phyloP scores from a whole-genome alignment of 2,797 vertebrate genomes.

The Eulemur mongoz region DNA sequence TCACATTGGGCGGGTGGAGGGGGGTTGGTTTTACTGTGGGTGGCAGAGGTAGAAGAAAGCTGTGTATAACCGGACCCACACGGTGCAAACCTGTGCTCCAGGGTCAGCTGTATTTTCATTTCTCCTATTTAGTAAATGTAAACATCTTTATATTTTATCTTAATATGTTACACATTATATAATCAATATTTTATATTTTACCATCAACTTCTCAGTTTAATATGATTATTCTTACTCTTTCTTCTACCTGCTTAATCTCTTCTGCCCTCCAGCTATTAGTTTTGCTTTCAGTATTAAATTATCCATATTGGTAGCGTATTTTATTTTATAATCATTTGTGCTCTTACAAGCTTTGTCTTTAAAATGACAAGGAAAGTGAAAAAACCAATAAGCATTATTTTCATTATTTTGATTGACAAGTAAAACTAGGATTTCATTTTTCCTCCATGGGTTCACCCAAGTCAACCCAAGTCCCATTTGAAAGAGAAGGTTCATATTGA shows the following conservation, averaged over 20 bases:
- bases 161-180: neutral
- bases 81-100: neutral
- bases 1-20: neutral
- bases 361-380: neutral
- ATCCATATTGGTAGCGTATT: neutral
- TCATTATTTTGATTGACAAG: neutral
- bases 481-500: neutral
- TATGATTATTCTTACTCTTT: neutral
- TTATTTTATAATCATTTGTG: neutral
- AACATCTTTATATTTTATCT: neutral
- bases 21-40: neutral
- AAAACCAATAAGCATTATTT: neutral
- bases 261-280: neutral
- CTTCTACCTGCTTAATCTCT: neutral
- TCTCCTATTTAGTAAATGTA: neutral
- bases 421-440: neutral
- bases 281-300: conserved; percentile 18
- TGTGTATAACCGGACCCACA: neutral
- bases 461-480: neutral
- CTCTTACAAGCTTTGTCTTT: neutral
- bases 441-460: neutral
- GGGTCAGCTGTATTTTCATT: neutral
- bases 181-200: neutral
- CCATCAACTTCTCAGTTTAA: neutral
- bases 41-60: neutral